Base-by-base conservation (phyloP, 2,113 vertebrate species). In the Dicaeum eximium region DNA sequence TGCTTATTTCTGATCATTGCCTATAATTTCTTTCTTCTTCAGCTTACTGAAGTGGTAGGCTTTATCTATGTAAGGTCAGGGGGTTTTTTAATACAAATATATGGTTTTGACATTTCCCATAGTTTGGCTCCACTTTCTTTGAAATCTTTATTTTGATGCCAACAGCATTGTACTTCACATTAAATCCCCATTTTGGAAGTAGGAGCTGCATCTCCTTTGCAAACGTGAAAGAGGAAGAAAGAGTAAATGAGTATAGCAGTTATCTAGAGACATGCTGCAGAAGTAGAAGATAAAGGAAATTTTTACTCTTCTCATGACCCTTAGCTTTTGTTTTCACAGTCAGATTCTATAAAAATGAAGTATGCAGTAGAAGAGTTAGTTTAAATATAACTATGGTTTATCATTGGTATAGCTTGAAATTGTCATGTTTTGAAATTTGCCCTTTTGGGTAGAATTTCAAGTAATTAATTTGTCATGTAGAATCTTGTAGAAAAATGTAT, bases 11-110 rank as follows among this genome's bases (percentile, higher is more conserved):
- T 94, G 87, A 73, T 78, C 56, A 48, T 57, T 86, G 40, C 57
- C 56, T 94, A 14, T 80, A 69, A 96, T 96, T 69, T 92, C 56
- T 88, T 84, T 70, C 54, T 54, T 48, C 86, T 86, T 96, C 57
- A 79, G 15, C 51, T n/a, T 78, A 42, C 23, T 94, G 62, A 90
- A 95, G 71, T 88, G 38, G 57, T 81, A 78, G 51, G 40, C n/a
- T 83, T 93, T 92, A 74, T 93, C 82, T 90, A 38, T 82, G n/a
- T 81, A 66, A 58, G 57, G 40, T 78, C 92, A 83, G n/a, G n/a
- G n/a, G n/a, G 72, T 94, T 93, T 92, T 96, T 74, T 78, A 73
- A 72, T 66, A 35, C 9, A 80, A 67, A 54, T 75, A 27, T 2
- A 23, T 33, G 19, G 13, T 13, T 74, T 60, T 42, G 45, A 72